A percentile compares a stretch with the other conserved stretches of the same genome.
These are phyloP conservation scores for Rhodinocichla rosea DNA, from an alignment of 2,113 vertebrate species.

Conservation along the genomic window DNA sequence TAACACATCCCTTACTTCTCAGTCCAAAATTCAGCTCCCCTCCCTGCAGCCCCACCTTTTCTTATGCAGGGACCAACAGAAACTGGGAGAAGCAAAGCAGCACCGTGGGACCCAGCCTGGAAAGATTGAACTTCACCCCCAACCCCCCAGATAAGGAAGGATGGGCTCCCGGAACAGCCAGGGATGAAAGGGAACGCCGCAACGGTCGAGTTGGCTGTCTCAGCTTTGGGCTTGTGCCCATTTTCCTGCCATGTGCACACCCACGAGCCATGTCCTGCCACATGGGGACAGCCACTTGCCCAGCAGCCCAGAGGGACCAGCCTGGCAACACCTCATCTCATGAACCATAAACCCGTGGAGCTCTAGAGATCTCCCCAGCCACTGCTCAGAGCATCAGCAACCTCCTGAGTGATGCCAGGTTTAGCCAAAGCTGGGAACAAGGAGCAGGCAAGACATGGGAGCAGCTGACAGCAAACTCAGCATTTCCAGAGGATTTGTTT, in stretches of 20 bases:
- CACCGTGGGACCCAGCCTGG: accelerated
- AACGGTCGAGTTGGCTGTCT: accelerated
- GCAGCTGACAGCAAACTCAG: constrained; percentile 25
- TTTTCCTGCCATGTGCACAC: not conserved
- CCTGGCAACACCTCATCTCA: not conserved
- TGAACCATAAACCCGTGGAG: accelerated
- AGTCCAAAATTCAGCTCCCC: not conserved
- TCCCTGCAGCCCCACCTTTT: not conserved
- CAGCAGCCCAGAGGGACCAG: not conserved
- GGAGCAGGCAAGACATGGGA: not conserved
- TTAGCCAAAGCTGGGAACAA: not conserved
- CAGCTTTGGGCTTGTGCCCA: not conserved
- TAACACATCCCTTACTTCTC: not conserved
- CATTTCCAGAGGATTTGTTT: not conserved
- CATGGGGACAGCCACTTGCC: not conserved
- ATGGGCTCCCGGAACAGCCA: not conserved
- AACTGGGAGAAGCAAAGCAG: not conserved
- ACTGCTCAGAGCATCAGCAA: not conserved
- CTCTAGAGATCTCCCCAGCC: not conserved
- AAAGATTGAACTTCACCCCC: not conserved
- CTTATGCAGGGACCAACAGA: accelerated
- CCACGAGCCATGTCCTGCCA: accelerated
- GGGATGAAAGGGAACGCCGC: not conserved
- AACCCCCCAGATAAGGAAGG: not conserved
- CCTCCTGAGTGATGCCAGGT: accelerated